Evolutionary conservation across 2,797 vertebrate species (phyloP).

Genomic region (Rousettus madagascariensis): DNA sequence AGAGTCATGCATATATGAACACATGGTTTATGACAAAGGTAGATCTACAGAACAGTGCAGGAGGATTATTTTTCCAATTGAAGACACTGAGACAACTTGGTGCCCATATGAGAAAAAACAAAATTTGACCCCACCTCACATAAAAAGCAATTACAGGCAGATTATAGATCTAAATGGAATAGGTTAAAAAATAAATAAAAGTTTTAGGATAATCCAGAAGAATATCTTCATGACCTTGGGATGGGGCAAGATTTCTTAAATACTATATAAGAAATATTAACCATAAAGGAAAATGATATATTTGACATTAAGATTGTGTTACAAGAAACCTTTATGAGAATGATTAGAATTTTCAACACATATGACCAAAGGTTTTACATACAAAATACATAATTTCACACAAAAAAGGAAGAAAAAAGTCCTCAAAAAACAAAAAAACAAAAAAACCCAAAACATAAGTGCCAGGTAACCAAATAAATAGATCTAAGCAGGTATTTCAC

Average conservation of each 20-base stretch:
- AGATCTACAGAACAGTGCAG: neutral
- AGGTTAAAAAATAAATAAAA: neutral
- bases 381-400: neutral
- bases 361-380: neutral
- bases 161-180: neutral
- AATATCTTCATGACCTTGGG: neutral
- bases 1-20: neutral
- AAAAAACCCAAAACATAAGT: neutral
- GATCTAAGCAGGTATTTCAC: neutral
- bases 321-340: neutral
- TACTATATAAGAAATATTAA: neutral
- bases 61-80: neutral
- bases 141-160: neutral
- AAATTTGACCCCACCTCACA: neutral
- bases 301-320: neutral
- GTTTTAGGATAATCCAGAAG: neutral
- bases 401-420: neutral
- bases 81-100: neutral
- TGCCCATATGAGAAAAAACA: neutral
- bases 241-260: neutral
- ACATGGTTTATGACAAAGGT: neutral
- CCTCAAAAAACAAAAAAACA: neutral
- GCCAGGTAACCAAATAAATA: neutral
- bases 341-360: neutral
- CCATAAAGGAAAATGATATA: conserved; percentile 6